Percentiles rank a stretch among this genome's conserved stretches.
Evolutionary conservation across 1,140 invertebrate genomes (phyloP).

Genomic region (Drosophila ogumai): DNA sequence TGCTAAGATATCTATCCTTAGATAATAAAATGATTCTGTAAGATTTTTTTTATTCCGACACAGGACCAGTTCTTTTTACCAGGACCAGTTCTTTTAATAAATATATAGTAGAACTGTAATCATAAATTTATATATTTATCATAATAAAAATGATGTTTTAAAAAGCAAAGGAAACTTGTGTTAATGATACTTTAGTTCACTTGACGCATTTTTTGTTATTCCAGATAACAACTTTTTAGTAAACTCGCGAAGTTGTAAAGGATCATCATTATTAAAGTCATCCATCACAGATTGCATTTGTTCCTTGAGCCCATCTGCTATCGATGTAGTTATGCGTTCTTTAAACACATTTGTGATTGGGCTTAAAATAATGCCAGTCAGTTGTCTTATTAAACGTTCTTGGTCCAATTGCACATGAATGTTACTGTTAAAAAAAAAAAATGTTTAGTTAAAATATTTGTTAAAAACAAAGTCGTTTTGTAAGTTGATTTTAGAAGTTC

Average conservation of each 20-base stretch:
- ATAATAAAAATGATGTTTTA: too few species aligned
- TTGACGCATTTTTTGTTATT: slow-evolving; percentile 41
- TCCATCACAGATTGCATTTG: slow-evolving; percentile 78
- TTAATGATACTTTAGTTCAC: background rate
- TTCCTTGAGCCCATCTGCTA: slow-evolving; percentile 73
- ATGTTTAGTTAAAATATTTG: background rate
- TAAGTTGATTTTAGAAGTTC: too few species aligned
- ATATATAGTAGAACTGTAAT: too few species aligned
- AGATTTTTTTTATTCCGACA: too few species aligned
- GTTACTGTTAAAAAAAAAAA: slow-evolving; percentile 48
- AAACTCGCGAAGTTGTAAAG: slow-evolving; percentile 67
- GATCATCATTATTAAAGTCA: slow-evolving; percentile 78
- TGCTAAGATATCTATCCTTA: too few species aligned
- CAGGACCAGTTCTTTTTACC: too few species aligned
- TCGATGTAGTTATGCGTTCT: slow-evolving; percentile 76
- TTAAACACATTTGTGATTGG: slow-evolving; percentile 79
- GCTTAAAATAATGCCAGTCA: slow-evolving; percentile 74
- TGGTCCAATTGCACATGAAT: slow-evolving; percentile 77
- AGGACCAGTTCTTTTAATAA: too few species aligned
- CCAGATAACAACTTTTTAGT: slow-evolving; percentile 68
- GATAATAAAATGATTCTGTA: too few species aligned
- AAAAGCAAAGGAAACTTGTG: background rate
- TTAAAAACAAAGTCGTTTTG: too few species aligned
- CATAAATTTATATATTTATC: too few species aligned
- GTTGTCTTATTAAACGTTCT: slow-evolving; percentile 60